Evolutionary conservation across 2,113 vertebrate genomes (phyloP), one percentile per base, ranked within the genome.

Genomic region (Perccottus glenii): DNA sequence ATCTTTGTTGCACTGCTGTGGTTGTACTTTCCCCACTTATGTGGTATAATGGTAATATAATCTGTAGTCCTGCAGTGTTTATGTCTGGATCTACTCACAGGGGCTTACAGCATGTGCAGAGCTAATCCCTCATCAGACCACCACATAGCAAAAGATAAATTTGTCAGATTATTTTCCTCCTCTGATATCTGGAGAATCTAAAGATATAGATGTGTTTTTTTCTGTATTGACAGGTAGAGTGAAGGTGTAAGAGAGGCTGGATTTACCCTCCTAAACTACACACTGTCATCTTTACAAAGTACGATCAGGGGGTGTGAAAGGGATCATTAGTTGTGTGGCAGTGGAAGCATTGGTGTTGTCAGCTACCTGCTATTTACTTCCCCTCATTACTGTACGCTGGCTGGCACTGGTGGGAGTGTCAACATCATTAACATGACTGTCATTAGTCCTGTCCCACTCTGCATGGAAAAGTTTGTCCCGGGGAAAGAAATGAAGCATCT

Each of bases 391-490:
- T 83, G 89, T 88, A 88, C 58, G 73, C 83, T 86, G 85, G 77
- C 86, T 89, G 87, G 87, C 70, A 70, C 85, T 89, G 85, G 89
- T 89, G 82, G 87, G 91, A 92, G 90, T 91, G 88, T 91, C 90
- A 91, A 91, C 90, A 92, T 91, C 90, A 90, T 92, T 92, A 92
- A 89, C 90, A 90, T 84, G 77, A 80, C 90, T 91, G 88, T 92
- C 91, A 92, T 90, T 91, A 91, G 83, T 84, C 82, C 86, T 84
- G 83, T 87, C 87, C 73, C 78, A 65, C 81, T 75, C 85, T 82
- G 81, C 80, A 71, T 76, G 79, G 67, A 72, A 80, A 88, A 85
- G 76, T 86, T 85, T 73, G 83, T 84, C 83, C 87, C 75, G 83
- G 68, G 73, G 87, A 88, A 87, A 89, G 84, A 90, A 88, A 90